Base-by-base conservation (phyloP, 1,140 invertebrate species). In the Hydropsyche tenuis region DNA sequence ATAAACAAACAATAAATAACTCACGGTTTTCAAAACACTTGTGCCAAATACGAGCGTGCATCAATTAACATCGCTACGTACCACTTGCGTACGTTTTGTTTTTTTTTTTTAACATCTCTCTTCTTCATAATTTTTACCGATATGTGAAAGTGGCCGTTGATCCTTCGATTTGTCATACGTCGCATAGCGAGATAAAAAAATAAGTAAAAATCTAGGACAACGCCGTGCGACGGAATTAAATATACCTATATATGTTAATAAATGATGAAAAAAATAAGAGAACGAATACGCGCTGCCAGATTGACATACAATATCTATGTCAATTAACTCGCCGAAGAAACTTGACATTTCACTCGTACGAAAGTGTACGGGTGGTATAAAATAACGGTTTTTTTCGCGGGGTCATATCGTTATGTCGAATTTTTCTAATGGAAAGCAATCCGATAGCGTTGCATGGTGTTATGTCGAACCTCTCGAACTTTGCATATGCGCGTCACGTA, bases 271-370 rank as follows among this genome's bases (percentile, higher is more conserved):
- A 69, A 69, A 69, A 69, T 42, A 69, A 27, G 43, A 48, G 65
- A 69, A 69, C 23, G 46, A 51, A 69, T 46, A 69, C 18, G 20
- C 46, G 65, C 9, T 9, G 30, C 22, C 65, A 51, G 65, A 69
- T 69, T 69, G 65, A 51, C 65, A 69, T 51, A 69, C 65, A 51
- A 48, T 69, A 69, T 69, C 65, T 69, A 43, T 69, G 65, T 69
- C 65, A 69, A 69, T 69, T 69, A 69, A 69, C 65, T 51, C 63
- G 63, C 23, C 46, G 46, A 69, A 51, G 46, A 48, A 69, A 69
- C 22, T 42, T 60, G 22, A 60, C 56, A 60, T 60, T 60, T 60
- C 56, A 60, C 56, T 60, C 56, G 20, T 25, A 25, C 56, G 56
- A 60, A 60, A 60, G 56, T 53, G 20, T n/a, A n/a, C 51, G 51